These are phyloP conservation scores for Reticulitermes lucifugus DNA, from an alignment of 2,888 invertebrate species.

Conservation along the genomic window DNA sequence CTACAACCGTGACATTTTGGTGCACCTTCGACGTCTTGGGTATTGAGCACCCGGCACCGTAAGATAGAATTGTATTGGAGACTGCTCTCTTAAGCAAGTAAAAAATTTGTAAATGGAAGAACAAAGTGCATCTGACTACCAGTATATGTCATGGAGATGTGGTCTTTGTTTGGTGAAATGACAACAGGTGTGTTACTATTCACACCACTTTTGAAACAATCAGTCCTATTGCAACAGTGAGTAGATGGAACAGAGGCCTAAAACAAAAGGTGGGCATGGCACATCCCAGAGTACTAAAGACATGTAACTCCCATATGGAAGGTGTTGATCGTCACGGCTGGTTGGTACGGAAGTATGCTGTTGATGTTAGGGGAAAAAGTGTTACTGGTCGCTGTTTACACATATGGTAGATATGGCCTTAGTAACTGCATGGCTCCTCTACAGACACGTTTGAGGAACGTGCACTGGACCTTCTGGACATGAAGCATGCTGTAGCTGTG, in stretches of 20 bases:
- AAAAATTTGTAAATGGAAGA: background rate
- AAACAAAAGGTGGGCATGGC: slow-evolving; percentile 1
- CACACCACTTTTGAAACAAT: background rate
- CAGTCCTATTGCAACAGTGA: background rate
- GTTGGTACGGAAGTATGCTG: slow-evolving; percentile 15
- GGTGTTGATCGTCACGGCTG: slow-evolving; percentile 21
- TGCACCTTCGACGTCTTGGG: background rate
- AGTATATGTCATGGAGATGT: background rate
- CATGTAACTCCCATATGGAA: slow-evolving; percentile 10
- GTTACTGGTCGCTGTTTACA: slow-evolving; percentile 12
- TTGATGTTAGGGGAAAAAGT: slow-evolving; percentile 13
- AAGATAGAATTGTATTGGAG: background rate
- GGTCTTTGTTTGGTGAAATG: background rate
- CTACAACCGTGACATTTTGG: background rate
- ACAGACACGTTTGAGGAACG: background rate
- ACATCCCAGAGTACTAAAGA: slow-evolving; percentile 16
- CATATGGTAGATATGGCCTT: slow-evolving; percentile 19
- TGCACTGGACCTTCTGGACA: background rate
- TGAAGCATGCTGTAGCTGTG: background rate
- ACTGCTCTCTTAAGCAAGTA: slow-evolving; percentile 9
- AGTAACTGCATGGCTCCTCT: slow-evolving; percentile 3
- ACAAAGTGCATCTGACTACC: background rate
- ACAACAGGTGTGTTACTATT: background rate
- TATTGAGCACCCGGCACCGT: background rate
- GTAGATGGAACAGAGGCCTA: slow-evolving; percentile 11